Conservation (phyloP, 2,888 invertebrate species). For the Thymelicus acteon region DNA sequence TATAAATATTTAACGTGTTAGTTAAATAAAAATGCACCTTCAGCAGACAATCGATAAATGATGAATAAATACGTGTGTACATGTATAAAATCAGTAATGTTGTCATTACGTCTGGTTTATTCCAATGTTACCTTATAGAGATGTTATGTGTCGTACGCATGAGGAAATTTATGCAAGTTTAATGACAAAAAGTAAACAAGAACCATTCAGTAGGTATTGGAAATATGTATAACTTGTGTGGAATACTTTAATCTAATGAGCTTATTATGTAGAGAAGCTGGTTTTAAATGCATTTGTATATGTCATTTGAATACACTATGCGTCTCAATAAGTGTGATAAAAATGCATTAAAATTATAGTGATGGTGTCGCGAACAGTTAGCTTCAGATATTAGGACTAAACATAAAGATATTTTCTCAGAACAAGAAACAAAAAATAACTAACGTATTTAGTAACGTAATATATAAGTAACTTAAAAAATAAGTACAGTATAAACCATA, state of each 20-base stretch:
- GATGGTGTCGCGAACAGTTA: background rate
- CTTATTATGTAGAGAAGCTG: background rate
- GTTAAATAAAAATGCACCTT: background rate
- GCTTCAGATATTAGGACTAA: background rate
- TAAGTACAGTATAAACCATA: too few relatives aligned
- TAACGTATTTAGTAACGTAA: too few relatives aligned
- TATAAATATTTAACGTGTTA: background rate
- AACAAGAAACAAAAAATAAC: too few relatives aligned
- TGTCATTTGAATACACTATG: background rate
- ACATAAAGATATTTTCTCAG: too few relatives aligned
- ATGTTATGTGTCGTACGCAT: slow-evolving; percentile 4
- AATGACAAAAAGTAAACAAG: slow-evolving; percentile 4
- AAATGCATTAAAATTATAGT: background rate
- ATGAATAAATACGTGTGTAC: slow-evolving; percentile 4
- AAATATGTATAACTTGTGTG: slow-evolving; percentile 3
- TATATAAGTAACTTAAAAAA: too few relatives aligned
- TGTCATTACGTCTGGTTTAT: background rate
- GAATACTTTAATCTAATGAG: slow-evolving; percentile 4
- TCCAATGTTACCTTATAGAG: slow-evolving; percentile 38
- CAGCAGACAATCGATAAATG: slow-evolving; percentile 12
- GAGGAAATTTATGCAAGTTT: slow-evolving; percentile 22
- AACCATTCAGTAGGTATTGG: background rate
- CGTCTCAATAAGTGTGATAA: background rate
- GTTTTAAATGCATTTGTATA: slow-evolving; percentile 4
- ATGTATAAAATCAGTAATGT: slow-evolving; percentile 4